Evolutionary conservation across 2,797 vertebrate genomes (phyloP), one percentile per base, ranked within the genome.

Genomic region (Darevskia nairensis): DNA sequence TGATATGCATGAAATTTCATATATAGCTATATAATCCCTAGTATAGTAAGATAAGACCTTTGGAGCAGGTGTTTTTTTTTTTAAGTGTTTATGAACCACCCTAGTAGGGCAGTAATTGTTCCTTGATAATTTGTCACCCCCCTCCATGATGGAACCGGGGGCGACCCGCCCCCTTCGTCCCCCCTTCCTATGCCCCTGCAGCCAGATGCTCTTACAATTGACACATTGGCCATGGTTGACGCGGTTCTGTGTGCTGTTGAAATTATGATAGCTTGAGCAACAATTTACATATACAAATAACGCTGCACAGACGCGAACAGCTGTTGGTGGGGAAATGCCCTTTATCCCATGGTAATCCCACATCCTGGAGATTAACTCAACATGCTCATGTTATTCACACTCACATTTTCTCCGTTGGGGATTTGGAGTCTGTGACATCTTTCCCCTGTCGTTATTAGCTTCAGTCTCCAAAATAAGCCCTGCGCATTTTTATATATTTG

Each of bases 301-400:
- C 41, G 64, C 39, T 55, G 84, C 88, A 89, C 90, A 88, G 87
- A 88, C 87, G 69, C n/a, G 29, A 94, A 90, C 95, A 95, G 94
- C 95, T 95, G 94, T 94, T 92, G 93, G 85, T 91, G 90, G 92
- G 94, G 94, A 95, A 95, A 93, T 93, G 93, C 90, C 92, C 92
- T 82, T 77, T 90, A 95, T 91, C 90, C 89, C 89, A 90, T 86
- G 91, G 91, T 94, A 95, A 95, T 95, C 95, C 92, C 83, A 39
- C 0, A 0, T 92, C 90, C 91, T 55, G 69, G 88, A 89, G 92
- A 94, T 95, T 94, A 94, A 90, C 93, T 85, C 89, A 94, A 94
- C 32, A 76, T 86, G 85, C 93, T 88, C 90, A 93, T 86, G 27
- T 94, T 91, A 94, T 95, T 94, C 94, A 92, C 87, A 85, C 91